Evolutionary conservation across 2,113 vertebrate genomes (phyloP).

Genomic region (Syngnathoides biaculeatus): DNA sequence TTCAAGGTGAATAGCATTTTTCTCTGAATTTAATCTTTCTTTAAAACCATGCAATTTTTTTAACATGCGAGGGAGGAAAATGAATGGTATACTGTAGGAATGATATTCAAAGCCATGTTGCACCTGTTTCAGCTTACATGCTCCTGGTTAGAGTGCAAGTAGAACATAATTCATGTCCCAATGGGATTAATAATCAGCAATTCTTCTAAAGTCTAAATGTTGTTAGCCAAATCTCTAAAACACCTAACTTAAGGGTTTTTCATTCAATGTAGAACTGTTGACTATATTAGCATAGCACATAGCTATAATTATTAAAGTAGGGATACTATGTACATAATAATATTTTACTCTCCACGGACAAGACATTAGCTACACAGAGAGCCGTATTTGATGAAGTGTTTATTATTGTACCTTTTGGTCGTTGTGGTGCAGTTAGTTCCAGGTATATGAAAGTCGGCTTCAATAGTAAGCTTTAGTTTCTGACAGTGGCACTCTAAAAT

Average conservation of each 20-base stretch:
- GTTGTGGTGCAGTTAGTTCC: too few relatives aligned
- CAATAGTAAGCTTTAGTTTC: background rate
- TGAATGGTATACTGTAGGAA: background rate
- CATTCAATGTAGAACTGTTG: background rate
- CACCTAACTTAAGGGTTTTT: background rate
- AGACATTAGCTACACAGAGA: too few relatives aligned
- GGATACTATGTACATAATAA: too few relatives aligned
- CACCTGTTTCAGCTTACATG: background rate
- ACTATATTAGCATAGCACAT: too few relatives aligned
- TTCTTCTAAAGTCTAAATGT: background rate
- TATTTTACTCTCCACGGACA: too few relatives aligned
- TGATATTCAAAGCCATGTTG: background rate
- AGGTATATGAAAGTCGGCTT: too few relatives aligned
- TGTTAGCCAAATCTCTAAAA: background rate
- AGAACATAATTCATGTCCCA: background rate
- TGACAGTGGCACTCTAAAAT: background rate
- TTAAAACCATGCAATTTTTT: background rate
- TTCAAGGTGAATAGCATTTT: conserved; percentile 65
- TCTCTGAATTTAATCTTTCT: background rate
- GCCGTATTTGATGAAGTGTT: too few relatives aligned
- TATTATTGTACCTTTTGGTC: too few relatives aligned
- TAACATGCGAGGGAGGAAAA: background rate
- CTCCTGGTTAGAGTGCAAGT: background rate
- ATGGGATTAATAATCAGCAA: background rate
- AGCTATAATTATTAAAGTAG: too few relatives aligned